A percentile compares a stretch with the other conserved stretches of the same genome.
phyloP scores from a whole-genome alignment of 2,797 vertebrate species.

The Alectoris magna region DNA sequence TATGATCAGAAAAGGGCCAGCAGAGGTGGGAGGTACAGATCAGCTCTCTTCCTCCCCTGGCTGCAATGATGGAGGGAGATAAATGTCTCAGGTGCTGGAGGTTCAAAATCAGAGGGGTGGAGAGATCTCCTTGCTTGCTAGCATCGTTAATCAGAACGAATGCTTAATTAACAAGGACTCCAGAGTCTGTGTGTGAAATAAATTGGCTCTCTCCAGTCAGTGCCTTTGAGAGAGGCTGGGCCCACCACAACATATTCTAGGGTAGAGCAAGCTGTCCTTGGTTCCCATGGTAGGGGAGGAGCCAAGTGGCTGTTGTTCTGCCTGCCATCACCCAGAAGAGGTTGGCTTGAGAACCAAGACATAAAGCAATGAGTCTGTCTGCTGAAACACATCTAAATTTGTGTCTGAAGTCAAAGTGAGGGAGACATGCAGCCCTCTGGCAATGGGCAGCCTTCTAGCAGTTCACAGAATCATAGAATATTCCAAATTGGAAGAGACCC shows the following conservation, averaged over 20 bases:
- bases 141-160: not conserved
- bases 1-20: not conserved
- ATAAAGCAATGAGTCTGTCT: not conserved
- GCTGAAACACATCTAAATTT: not conserved
- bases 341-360: not conserved
- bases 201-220: not conserved
- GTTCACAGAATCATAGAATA: not conserved
- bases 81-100: not conserved
- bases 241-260: not conserved
- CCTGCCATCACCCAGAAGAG: not conserved
- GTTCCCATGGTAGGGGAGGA: not conserved
- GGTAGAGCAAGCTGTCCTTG: not conserved
- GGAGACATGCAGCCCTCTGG: not conserved
- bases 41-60: not conserved
- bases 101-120: not conserved
- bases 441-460: not conserved
- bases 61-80: not conserved
- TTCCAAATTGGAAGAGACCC: too few relatives aligned
- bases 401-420: not conserved
- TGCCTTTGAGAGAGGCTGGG: not conserved
- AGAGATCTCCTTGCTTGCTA: not conserved
- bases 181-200: not conserved
- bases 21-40: not conserved
- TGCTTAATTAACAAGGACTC: not conserved
- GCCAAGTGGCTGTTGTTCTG: not conserved